Evolutionary conservation across 2,113 vertebrate species (phyloP).

Genomic region (Cyprinodon tularosa): DNA sequence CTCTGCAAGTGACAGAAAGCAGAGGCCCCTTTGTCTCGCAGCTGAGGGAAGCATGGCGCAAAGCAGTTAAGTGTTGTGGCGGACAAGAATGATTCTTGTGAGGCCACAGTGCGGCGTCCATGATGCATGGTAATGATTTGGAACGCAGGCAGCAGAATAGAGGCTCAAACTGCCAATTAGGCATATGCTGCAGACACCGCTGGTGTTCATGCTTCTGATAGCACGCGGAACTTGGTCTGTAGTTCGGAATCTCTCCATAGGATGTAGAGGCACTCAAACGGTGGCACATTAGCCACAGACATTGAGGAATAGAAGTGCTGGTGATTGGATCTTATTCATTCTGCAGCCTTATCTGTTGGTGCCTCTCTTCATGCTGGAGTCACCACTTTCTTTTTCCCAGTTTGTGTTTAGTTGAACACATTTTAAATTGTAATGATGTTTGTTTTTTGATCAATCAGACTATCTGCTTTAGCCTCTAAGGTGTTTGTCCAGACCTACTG

Average conservation of each 20-base stretch:
- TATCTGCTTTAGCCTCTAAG: slow-evolving; percentile 20
- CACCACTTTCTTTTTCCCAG: slow-evolving; percentile 8
- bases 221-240: slow-evolving; percentile 61
- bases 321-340: slow-evolving; percentile 55
- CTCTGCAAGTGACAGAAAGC: slow-evolving; percentile 49
- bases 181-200: slow-evolving; percentile 73
- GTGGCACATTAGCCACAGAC: slow-evolving; percentile 69
- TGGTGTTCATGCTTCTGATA: slow-evolving; percentile 70
- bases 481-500: slow-evolving; percentile 10
- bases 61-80: slow-evolving; percentile 61
- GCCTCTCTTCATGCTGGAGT: not conserved
- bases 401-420: slow-evolving; percentile 45
- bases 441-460: slow-evolving; percentile 39
- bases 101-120: slow-evolving; percentile 62
- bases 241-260: slow-evolving; percentile 57
- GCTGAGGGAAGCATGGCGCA: slow-evolving; percentile 51
- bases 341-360: not conserved
- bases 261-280: slow-evolving; percentile 60
- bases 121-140: slow-evolving; percentile 78
- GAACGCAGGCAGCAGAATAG: slow-evolving; percentile 68
- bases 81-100: slow-evolving; percentile 49
- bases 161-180: slow-evolving; percentile 76
- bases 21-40: slow-evolving; percentile 58
- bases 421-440: slow-evolving; percentile 30
- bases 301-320: slow-evolving; percentile 50